These are phyloP conservation scores for Subanguina moxae DNA, from an alignment of 1,140 invertebrate genomes.

Conservation along the genomic window DNA sequence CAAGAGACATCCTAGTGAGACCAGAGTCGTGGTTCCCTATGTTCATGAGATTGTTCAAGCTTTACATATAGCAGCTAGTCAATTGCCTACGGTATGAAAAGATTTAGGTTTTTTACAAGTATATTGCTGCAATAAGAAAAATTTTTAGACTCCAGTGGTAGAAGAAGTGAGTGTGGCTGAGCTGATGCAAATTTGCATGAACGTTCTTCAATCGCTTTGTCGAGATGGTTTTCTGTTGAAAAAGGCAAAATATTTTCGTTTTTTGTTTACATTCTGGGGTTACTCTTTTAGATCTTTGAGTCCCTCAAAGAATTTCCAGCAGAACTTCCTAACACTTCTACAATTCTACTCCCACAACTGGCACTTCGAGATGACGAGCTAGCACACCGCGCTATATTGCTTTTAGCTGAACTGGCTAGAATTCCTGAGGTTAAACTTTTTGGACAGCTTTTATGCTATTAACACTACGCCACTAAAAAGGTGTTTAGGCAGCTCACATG, in stretches of 20 bases:
- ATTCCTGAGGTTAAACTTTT: slow-evolving; percentile 15
- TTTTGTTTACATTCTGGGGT: neutral
- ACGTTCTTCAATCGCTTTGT: slow-evolving; percentile 9
- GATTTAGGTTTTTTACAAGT: neutral
- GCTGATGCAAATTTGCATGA: slow-evolving; percentile 8
- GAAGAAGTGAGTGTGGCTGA: slow-evolving; percentile 7
- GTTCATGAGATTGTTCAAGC: slow-evolving; percentile 4
- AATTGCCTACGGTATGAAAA: neutral
- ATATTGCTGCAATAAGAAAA: too few relatives aligned
- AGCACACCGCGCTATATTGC: neutral
- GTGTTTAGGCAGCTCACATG: slow-evolving; percentile 5
- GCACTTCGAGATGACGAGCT: slow-evolving; percentile 19
- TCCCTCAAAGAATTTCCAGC: neutral
- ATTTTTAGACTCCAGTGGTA: neutral
- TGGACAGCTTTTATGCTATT: too few relatives aligned
- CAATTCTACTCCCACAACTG: slow-evolving; percentile 19
- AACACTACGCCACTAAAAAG: neutral
- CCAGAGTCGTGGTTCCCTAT: neutral
- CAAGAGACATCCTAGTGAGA: neutral
- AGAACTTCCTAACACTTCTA: slow-evolving; percentile 1
- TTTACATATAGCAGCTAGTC: slow-evolving; percentile 2
- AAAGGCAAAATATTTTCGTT: slow-evolving; percentile 1
- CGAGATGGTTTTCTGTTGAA: slow-evolving; percentile 13
- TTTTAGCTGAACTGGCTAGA: slow-evolving; percentile 16
- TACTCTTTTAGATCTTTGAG: neutral